A percentile compares a stretch with the other conserved stretches of the same genome.
Evolutionary conservation across 2,888 invertebrate genomes (phyloP).

Genomic region (Isotomurus palustris): DNA sequence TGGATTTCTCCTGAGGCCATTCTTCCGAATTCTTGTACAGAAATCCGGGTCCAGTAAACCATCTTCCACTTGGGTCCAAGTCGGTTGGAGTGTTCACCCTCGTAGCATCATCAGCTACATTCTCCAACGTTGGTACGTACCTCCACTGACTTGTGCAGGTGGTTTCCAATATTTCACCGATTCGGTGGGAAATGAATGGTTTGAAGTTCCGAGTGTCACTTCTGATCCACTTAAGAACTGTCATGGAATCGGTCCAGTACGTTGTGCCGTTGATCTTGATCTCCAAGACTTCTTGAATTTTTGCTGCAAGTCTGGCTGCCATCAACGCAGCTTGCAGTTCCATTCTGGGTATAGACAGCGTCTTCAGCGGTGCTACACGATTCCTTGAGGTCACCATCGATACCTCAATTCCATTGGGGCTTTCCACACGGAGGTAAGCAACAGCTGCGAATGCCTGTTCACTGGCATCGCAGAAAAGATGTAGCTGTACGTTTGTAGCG

Average conservation of each 20-base stretch:
- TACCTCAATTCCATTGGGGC: neutral
- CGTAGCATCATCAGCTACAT: constrained; percentile 36
- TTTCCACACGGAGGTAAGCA: too few relatives aligned
- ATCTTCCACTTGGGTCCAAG: constrained; percentile 7
- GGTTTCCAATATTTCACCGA: constrained; percentile 32
- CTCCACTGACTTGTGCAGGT: constrained; percentile 15
- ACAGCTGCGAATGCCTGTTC: too few relatives aligned
- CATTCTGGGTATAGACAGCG: constrained; percentile 16
- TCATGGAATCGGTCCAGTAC: constrained; percentile 28
- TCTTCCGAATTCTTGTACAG: neutral
- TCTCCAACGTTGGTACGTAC: constrained; percentile 23
- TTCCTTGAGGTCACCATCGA: constrained; percentile 11
- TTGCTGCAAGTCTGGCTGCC: constrained; percentile 10
- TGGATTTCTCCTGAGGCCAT: constrained; percentile 23
- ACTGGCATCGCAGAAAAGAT: too few relatives aligned
- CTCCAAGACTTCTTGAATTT: constrained; percentile 3
- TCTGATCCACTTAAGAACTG: constrained; percentile 22
- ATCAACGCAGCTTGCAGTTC: constrained; percentile 28
- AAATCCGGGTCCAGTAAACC: constrained; percentile 31
- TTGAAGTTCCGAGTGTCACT: too few relatives aligned
- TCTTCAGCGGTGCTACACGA: constrained; percentile 12
- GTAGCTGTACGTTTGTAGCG: too few relatives aligned
- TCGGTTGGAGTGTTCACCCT: too few relatives aligned
- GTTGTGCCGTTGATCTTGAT: neutral
- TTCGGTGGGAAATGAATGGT: constrained; percentile 24